phyloP scores from a whole-genome alignment of 2,888 invertebrate genomes.

The Synergus umbraculus region DNA sequence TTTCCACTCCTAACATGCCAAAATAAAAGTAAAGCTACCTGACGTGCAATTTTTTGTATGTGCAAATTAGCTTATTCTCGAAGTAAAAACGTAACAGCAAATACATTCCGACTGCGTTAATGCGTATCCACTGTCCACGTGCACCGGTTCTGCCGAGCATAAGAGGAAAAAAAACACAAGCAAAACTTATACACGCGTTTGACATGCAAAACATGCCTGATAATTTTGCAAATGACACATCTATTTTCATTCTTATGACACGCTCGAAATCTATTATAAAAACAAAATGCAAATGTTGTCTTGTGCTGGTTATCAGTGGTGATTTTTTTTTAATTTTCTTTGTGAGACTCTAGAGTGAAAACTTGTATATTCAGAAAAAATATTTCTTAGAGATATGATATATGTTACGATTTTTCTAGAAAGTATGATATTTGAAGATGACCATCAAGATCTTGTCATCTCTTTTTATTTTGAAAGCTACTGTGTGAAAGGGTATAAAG shows the following conservation, averaged over 20 bases:
- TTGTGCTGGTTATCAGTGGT: not conserved
- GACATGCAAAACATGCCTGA: conserved; percentile 39
- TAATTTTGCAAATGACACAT: conserved; percentile 41
- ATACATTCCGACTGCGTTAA: conserved; percentile 3
- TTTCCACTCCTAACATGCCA: not conserved
- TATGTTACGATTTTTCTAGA: not conserved
- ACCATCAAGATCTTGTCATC: not conserved
- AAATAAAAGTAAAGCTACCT: conserved; percentile 25
- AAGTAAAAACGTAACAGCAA: conserved; percentile 15
- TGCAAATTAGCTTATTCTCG: not conserved
- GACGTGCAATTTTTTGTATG: conserved; percentile 19
- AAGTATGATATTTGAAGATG: conserved; percentile 1
- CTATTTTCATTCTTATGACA: conserved; percentile 42
- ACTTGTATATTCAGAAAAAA: not conserved
- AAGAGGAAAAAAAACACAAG: conserved; percentile 28
- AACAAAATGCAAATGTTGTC: conserved; percentile 39
- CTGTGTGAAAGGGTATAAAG: conserved; percentile 27
- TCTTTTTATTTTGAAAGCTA: conserved; percentile 8
- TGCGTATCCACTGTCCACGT: not conserved
- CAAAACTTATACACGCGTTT: conserved; percentile 4
- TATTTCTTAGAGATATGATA: not conserved
- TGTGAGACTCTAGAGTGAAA: not conserved
- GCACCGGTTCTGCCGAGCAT: not conserved
- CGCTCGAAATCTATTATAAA: conserved; percentile 41
- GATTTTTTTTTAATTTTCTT: conserved; percentile 12